These are phyloP conservation scores for Xestia c-nigrum DNA, from an alignment of 2,888 invertebrate species.

Conservation along the genomic window DNA sequence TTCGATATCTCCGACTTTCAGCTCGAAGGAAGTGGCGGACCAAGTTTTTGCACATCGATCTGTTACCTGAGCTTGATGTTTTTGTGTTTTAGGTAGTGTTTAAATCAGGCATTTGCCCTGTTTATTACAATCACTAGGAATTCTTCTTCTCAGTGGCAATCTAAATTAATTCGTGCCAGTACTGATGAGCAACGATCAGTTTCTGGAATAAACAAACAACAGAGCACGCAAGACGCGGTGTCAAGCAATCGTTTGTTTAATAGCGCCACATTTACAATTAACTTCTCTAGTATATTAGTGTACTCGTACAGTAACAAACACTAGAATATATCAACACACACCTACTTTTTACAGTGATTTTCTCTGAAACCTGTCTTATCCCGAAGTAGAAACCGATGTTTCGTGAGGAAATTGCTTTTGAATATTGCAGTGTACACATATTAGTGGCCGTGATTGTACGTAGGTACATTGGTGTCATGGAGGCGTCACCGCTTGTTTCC, in stretches of 20 bases:
- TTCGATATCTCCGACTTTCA: not conserved
- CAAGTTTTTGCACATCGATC: not conserved
- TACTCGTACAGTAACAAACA: not conserved
- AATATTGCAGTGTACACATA: not conserved
- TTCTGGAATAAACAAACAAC: not conserved
- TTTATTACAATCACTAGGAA: not conserved
- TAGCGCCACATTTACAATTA: not conserved
- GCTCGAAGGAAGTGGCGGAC: not conserved
- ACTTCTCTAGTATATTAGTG: not conserved
- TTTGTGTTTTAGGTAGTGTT: not conserved
- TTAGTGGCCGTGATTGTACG: not conserved
- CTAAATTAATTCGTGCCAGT: not conserved
- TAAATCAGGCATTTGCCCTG: not conserved
- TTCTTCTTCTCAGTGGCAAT: not conserved
- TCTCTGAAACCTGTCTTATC: not conserved
- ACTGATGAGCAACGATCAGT: not conserved
- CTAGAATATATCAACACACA: not conserved
- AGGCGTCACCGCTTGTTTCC: not conserved
- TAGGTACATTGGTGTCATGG: not conserved
- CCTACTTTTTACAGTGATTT: not conserved
- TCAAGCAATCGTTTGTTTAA: not conserved
- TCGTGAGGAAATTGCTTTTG: not conserved
- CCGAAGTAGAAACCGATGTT: not conserved
- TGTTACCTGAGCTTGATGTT: not conserved
- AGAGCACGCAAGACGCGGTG: not conserved